Conservation (phyloP, 2,797 vertebrate genomes). For the Falco naumanni region DNA sequence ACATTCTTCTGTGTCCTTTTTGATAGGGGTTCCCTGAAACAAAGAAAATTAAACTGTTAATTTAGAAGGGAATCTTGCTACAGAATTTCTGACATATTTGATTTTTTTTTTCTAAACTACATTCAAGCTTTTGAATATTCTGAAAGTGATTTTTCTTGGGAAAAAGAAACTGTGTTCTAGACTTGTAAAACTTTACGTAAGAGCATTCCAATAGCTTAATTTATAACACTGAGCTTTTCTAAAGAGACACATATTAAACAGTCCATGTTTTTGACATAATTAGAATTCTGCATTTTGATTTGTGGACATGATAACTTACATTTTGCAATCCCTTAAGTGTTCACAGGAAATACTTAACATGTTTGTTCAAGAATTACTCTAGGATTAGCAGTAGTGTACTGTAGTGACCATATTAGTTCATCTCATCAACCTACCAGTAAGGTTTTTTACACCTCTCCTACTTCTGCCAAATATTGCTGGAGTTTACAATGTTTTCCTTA, state of each 20-base stretch:
- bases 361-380: not conserved
- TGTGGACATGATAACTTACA: not conserved
- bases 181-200: not conserved
- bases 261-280: not conserved
- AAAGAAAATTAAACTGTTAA: not conserved
- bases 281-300: not conserved
- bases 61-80: not conserved
- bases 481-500: not conserved
- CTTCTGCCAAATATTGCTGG: not conserved
- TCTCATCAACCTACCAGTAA: not conserved
- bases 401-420: not conserved
- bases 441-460: not conserved
- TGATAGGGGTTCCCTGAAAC: slow-evolving; percentile 83
- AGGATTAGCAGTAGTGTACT: not conserved
- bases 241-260: not conserved
- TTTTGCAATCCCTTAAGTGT: not conserved
- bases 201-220: not conserved
- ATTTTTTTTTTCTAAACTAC: not conserved
- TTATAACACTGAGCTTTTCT: not conserved
- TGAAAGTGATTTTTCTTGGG: not conserved
- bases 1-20: slow-evolving; percentile 92
- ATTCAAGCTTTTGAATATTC: not conserved
- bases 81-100: not conserved
- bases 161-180: not conserved
- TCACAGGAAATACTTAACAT: not conserved